Percentiles rank a stretch among this genome's conserved stretches.
These are phyloP conservation scores for Tribolium madens DNA, from an alignment of 1,140 invertebrate genomes.

Conservation along the genomic window DNA sequence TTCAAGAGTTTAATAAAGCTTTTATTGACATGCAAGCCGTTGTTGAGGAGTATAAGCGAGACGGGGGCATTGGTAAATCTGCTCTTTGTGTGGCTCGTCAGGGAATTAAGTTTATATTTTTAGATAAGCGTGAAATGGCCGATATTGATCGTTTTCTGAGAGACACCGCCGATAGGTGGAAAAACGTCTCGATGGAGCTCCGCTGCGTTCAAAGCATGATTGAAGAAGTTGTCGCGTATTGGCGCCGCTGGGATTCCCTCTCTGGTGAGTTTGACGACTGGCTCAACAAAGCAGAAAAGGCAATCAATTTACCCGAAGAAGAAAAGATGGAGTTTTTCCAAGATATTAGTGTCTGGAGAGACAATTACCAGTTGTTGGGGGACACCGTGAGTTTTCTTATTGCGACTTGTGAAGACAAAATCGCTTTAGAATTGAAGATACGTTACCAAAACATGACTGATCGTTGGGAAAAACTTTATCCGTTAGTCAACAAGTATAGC, in stretches of 20 bases:
- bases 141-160: constrained; percentile 87
- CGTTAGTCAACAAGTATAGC: constrained; percentile 87
- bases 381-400: constrained; percentile 90
- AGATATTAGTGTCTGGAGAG: constrained; percentile 90
- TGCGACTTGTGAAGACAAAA: constrained; percentile 85
- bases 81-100: background rate
- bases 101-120: constrained; percentile 47
- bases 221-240: constrained; percentile 89
- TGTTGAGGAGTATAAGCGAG: constrained; percentile 90
- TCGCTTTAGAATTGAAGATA: constrained; percentile 82
- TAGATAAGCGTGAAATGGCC: constrained; percentile 79
- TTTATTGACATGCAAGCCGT: constrained; percentile 92
- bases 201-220: constrained; percentile 89
- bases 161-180: constrained; percentile 90
- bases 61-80: constrained; percentile 80
- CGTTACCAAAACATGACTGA: constrained; percentile 78
- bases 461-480: constrained; percentile 86
- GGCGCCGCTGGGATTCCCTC: constrained; percentile 84
- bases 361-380: constrained; percentile 84
- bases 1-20: constrained; percentile 94
- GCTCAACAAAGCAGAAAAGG: constrained; percentile 83
- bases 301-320: constrained; percentile 82
- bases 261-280: constrained; percentile 83
- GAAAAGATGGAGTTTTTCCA: constrained; percentile 90
- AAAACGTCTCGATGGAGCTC: constrained; percentile 88